Percentiles rank a stretch among this genome's conserved stretches.
Conservation (phyloP, 2,113 vertebrate species). For the Donacobius atricapilla region DNA sequence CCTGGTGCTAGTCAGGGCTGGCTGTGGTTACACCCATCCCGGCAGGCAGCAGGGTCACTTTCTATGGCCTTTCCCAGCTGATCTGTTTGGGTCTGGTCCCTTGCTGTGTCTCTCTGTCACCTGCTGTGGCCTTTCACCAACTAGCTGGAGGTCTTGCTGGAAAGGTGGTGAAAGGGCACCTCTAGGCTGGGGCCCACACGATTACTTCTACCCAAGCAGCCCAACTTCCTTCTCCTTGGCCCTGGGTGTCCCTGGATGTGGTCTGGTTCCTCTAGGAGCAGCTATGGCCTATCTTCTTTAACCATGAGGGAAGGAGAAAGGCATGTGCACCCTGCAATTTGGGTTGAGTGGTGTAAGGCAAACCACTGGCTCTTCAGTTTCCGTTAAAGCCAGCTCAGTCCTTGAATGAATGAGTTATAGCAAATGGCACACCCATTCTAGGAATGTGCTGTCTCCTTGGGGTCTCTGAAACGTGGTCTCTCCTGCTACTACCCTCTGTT, state of each 20-base stretch:
- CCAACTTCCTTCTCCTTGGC: not conserved
- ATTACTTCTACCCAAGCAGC: not conserved
- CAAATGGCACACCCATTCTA: fast-evolving
- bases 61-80: fast-evolving
- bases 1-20: not conserved
- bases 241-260: not conserved
- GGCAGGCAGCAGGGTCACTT: fast-evolving
- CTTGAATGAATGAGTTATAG: fast-evolving
- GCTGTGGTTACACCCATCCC: not conserved
- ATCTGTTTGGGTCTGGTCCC: not conserved
- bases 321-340: fast-evolving
- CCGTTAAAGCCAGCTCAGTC: not conserved
- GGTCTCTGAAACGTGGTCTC: not conserved
- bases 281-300: not conserved
- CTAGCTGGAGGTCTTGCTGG: not conserved
- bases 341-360: not conserved
- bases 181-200: not conserved
- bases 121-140: not conserved
- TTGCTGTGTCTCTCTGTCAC: not conserved
- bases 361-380: not conserved
- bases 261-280: not conserved
- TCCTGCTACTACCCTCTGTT: not conserved
- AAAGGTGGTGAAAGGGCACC: not conserved
- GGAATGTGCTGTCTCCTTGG: fast-evolving
- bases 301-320: fast-evolving